phyloP scores from a whole-genome alignment of 2,113 vertebrate species.

The Limanda limanda region DNA sequence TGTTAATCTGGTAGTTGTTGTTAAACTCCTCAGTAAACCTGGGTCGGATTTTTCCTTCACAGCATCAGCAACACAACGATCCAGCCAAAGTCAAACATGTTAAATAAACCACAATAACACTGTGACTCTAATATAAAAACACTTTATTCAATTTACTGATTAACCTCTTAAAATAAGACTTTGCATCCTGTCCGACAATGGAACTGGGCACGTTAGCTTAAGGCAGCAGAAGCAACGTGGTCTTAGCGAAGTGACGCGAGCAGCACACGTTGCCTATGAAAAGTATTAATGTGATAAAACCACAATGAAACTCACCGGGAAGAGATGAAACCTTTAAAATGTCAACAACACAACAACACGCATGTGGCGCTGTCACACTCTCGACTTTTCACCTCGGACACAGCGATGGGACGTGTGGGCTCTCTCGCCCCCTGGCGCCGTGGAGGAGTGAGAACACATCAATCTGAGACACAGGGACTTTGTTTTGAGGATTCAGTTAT shows the following conservation, averaged over 20 bases:
- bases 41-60: background rate
- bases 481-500: no score
- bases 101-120: background rate
- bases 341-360: constrained; percentile 48
- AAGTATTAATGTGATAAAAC: background rate
- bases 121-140: background rate
- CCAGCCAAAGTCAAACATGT: background rate
- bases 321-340: background rate
- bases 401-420: fast-evolving
- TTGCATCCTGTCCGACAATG: constrained; percentile 28
- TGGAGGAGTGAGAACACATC: constrained; percentile 30
- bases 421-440: constrained; percentile 22
- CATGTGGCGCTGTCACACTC: constrained; percentile 42
- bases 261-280: background rate
- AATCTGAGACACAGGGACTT: background rate
- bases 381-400: constrained; percentile 43
- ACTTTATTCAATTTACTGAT: background rate
- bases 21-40: background rate
- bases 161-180: no score
- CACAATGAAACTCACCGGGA: constrained; percentile 9
- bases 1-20: background rate
- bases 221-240: background rate
- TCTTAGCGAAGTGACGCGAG: no score
- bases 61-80: background rate
- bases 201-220: constrained; percentile 20